Base-by-base conservation (phyloP, 1,140 invertebrate species). In the Onthophagus taurus region DNA sequence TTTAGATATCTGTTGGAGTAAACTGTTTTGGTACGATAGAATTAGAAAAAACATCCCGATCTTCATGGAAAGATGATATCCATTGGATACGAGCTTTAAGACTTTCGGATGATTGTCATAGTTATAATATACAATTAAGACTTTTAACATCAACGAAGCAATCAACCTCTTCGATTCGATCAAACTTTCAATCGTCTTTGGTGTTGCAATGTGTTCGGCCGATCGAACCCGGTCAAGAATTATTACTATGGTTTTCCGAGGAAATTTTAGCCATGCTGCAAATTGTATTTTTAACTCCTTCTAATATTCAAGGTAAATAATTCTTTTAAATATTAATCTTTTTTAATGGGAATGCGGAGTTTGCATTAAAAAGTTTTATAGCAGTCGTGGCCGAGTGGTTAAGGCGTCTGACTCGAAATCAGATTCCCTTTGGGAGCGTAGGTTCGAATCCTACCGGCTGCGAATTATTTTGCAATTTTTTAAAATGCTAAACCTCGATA, bases 221-320 rank as follows among this genome's bases (percentile, higher is more conserved):
- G 1, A 70, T 85, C 4, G 47, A 54, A 24, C 53, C 60, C 8
- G 78, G 75, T 0, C 72, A 88, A 44, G 72, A 78, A 48, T 58
- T 90, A 0, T 61, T 74, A 7, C 68, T 89, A 47, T 95, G 91
- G 91, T 90, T 91, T 59, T 78, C 80, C 1, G 80, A 85, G 31
- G 76, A 80, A 41, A 63, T 88, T 24, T 67, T 89, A 0, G 73
- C 78, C 2, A 66, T 78, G 16, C 66, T 87, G 42, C 76, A 76
- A 31, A 80, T 87, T 55, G 88, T 88, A 0, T 86, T 89, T 57
- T 68, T 95, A 4, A 81, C 77, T 4, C 83, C 85, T 0, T 59
- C 68, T 1, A 87, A 93, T 55, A 90, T 93, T 50, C 72, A 77
- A 76, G 84, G 88, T 90, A 38, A 3, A 20, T 36, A 26, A 26